These are phyloP conservation scores for Pipistrellus nathusii DNA, from an alignment of 2,797 vertebrate species.

Conservation along the genomic window DNA sequence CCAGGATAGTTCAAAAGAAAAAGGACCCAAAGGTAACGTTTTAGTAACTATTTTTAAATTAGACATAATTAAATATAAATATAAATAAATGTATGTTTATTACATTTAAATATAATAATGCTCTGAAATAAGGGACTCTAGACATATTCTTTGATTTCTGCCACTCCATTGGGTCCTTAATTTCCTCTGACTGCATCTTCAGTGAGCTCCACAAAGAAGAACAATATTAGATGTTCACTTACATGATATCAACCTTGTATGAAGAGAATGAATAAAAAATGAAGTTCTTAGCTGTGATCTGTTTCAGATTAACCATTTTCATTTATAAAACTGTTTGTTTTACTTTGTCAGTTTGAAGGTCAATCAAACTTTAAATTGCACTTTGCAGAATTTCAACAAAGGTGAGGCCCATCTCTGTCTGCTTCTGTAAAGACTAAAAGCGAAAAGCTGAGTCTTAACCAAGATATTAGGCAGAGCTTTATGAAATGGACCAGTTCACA, in stretches of 20 bases:
- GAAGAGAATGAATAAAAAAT: conserved; percentile 90
- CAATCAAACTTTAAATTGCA: conserved; percentile 86
- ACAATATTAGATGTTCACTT: conserved; percentile 86
- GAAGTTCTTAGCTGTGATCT: conserved; percentile 86
- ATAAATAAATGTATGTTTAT: no score
- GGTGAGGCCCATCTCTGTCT: conserved; percentile 63
- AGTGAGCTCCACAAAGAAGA: conserved; percentile 80
- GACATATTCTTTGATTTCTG: conserved; percentile 77
- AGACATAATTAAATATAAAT: neutral
- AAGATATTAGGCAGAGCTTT: conserved; percentile 48
- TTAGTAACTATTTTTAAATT: conserved; percentile 72
- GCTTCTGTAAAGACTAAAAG: conserved; percentile 72
- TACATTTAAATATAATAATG: conserved; percentile 49
- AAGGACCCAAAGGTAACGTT: conserved; percentile 66
- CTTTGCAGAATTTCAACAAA: conserved; percentile 81
- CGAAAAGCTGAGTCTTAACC: conserved; percentile 70
- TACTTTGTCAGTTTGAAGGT: conserved; percentile 88
- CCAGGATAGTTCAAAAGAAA: conserved; percentile 68
- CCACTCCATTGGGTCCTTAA: conserved; percentile 80
- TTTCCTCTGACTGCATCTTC: conserved; percentile 81
- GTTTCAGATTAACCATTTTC: conserved; percentile 87
- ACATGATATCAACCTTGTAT: conserved; percentile 87
- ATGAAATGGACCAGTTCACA: conserved; percentile 64
- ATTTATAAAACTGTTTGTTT: conserved; percentile 89
- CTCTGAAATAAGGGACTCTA: conserved; percentile 65